Conservation (phyloP, 2,797 vertebrate species). For the Margarornis squamiger region DNA sequence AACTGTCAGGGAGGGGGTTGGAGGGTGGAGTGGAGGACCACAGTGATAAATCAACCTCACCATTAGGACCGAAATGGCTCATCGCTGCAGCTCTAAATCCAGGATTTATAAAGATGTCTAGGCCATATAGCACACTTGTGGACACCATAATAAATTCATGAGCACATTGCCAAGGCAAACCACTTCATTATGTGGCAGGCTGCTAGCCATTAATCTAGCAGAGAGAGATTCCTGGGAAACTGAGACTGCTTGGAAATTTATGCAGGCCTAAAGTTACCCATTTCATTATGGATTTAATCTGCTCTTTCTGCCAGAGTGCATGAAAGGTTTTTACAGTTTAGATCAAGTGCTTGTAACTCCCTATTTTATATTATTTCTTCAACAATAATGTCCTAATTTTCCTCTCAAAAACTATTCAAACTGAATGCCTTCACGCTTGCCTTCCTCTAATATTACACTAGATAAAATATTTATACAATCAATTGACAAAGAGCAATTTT, state of each 20-base stretch:
- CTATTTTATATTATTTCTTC: conserved; percentile 80
- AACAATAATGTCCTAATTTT: conserved; percentile 77
- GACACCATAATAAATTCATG: conserved; percentile 96
- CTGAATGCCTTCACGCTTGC: conserved; percentile 71
- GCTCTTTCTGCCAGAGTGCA: conserved; percentile 79
- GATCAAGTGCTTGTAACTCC: conserved; percentile 80
- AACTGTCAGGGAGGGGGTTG: conserved; percentile 77
- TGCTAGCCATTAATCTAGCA: conserved; percentile 92
- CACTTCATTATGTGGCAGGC: conserved; percentile 93
- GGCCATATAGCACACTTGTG: conserved; percentile 89
- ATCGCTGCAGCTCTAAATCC: conserved; percentile 81
- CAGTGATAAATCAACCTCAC: conserved; percentile 86
- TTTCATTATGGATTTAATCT: conserved; percentile 96
- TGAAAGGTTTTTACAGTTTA: conserved; percentile 80
- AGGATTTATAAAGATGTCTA: conserved; percentile 96
- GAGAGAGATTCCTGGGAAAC: conserved; percentile 87
- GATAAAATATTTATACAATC: conserved; percentile 86
- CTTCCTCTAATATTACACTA: conserved; percentile 75
- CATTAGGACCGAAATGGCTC: conserved; percentile 85
- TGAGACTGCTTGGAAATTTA: conserved; percentile 88
- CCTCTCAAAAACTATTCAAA: conserved; percentile 65
- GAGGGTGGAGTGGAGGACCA: conserved; percentile 73
- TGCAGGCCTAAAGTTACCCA: conserved; percentile 90
- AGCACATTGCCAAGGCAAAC: conserved; percentile 90
- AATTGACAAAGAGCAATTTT: conserved; percentile 77